Conservation (phyloP, 2,797 vertebrate genomes). For the Onychomys arenicola region DNA sequence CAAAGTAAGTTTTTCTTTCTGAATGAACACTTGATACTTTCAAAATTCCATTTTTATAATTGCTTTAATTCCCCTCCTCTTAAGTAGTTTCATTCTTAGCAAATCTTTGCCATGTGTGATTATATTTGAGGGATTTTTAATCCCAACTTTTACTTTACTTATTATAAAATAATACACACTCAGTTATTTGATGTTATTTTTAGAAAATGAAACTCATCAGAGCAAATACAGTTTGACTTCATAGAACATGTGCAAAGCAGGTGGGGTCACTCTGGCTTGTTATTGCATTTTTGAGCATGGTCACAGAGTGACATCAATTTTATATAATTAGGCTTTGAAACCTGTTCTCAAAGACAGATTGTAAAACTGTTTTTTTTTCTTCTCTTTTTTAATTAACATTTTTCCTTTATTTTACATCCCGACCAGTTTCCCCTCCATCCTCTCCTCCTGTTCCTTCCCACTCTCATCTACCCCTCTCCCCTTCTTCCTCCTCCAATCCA, state of each 20-base stretch:
- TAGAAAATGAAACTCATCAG: neutral
- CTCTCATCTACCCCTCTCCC: no score
- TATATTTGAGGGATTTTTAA: slow-evolving; percentile 26
- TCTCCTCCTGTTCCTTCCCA: no score
- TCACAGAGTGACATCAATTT: slow-evolving; percentile 28
- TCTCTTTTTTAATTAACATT: no score
- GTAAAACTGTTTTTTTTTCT: neutral
- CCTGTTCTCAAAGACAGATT: slow-evolving; percentile 11
- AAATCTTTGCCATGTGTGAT: neutral
- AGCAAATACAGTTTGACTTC: neutral
- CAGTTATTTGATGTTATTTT: slow-evolving; percentile 1
- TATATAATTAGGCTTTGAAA: slow-evolving; percentile 15
- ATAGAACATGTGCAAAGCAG: neutral
- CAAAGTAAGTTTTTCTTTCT: neutral
- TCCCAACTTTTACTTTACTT: neutral
- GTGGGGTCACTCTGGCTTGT: slow-evolving; percentile 18
- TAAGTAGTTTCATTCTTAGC: slow-evolving; percentile 29
- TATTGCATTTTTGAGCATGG: neutral
- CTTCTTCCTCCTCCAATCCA: no score
- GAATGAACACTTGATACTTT: neutral
- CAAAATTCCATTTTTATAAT: neutral
- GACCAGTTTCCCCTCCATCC: no score
- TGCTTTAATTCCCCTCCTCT: neutral
- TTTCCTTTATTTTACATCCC: no score
- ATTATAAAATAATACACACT: slow-evolving; percentile 1